Evolutionary conservation across 1,140 invertebrate genomes (phyloP), one percentile per base, ranked within the genome.

Genomic region (Agrilus planipennis): DNA sequence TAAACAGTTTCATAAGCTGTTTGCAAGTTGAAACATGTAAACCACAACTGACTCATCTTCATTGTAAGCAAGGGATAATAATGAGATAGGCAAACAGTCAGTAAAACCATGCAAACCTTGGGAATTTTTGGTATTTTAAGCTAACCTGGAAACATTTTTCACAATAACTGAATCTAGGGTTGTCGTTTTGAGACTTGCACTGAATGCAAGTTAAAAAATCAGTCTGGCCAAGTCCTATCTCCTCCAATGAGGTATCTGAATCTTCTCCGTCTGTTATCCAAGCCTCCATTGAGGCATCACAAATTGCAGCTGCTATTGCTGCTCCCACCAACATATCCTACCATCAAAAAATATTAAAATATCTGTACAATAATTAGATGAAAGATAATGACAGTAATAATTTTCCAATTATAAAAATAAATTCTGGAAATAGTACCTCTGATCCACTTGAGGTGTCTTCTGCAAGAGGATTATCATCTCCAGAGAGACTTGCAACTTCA

Each of bases 91-190:
- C 28, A 29, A 23, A 39, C 44, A 50, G 41, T 42, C 44, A 46
- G 42, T 37, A 29, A 40, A 27, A 23, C 29, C 25, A 46, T 49
- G 44, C 42, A 48, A 50, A 53, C 46, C 44, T 43, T 28, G 10
- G 21, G 31, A 31, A 30, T 32, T 29, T 44, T 46, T 23, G 23
- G n/a, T 32, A 42, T 29, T 18, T 41, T 48, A 51, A 54, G 38
- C 45, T 58, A 58, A 75, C 74, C 72, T 75, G 69, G 53, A 70
- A 78, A 53, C 77, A 80, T 58, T 72, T 75, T 58, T 76, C 69
- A 58, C 77, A 81, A 60, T 73, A 79, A 27, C 72, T 63, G 55
- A 72, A 78, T 21, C 70, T 53, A 16, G 73, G 73, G 63, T 76
- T 77, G 52, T 73, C 73, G 54, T 78, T 76, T 28, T 56, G 51